Evolutionary conservation across 2,888 invertebrate genomes (phyloP), one percentile per base, ranked within the genome.

Genomic region (Stenodera caucasica): DNA sequence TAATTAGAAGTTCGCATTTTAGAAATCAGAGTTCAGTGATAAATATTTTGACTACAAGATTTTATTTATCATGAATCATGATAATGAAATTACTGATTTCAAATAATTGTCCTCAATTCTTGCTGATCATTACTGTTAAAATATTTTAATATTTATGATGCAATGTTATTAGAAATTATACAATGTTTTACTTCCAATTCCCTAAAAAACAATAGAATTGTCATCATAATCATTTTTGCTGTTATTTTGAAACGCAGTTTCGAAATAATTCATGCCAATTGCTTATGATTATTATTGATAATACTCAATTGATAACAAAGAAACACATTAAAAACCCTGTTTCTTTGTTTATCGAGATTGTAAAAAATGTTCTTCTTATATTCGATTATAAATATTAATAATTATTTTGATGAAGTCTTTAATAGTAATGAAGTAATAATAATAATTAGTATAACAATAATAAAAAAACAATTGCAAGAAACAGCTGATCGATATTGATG

Each of bases 401-500:
- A 15, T 8, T 15, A 40, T 15, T 40, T 18, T 40, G 8, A 18
- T 2, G 15, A 40, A 40, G 18, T 18, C 7, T 40, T 8, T 8
- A 40, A 40, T 1, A 40, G 2, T 2, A 18, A 18, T 40, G 9
- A 18, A 37, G 7, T 15, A 14, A 15, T 37, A 40, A 40, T 32
- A 51, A 14, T 26, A 8, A 14, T 11, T 30, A 18, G 15, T 0
- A 30, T 49, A 50, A 50, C 30, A 55, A 35, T 40, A 53, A 33
- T 23, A 54, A 49, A 37, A 56, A 55, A 60, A 40, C 55, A 60
- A 55, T 52, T 60, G 52, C 4, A 35, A 35, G 35, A 15, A 60
- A 35, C 53, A 53, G 35, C 23, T 32, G 32, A 53, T 60, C 55
- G 40, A 60, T 55, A 56, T 33, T 18, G 55, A 29, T 45, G 45